phyloP scores from a whole-genome alignment of 2,113 vertebrate species.

The Circaetus cinerascens region DNA sequence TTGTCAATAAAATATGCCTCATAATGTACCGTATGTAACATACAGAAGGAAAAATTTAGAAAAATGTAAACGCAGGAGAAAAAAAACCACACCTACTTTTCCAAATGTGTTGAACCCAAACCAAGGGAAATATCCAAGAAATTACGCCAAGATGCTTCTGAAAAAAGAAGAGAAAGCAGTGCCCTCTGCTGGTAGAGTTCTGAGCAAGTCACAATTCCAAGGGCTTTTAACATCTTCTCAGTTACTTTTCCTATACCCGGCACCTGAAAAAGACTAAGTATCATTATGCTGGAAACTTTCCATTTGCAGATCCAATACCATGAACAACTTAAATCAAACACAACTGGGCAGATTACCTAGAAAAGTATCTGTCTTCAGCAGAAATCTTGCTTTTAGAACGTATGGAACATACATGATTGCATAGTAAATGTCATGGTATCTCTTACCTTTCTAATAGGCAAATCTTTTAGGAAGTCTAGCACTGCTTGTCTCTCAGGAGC shows the following conservation, averaged over 20 bases:
- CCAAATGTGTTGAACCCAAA: slow-evolving; percentile 84
- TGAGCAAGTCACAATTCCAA: slow-evolving; percentile 86
- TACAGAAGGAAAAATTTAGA: background rate
- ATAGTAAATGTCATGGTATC: background rate
- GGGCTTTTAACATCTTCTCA: slow-evolving; percentile 92
- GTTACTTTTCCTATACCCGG: slow-evolving; percentile 95
- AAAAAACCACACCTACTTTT: slow-evolving; percentile 74
- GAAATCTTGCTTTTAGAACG: background rate
- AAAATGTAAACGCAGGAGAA: background rate
- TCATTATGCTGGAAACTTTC: background rate
- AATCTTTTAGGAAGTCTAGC: slow-evolving; percentile 86
- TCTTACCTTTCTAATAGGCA: slow-evolving; percentile 93
- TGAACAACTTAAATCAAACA: background rate
- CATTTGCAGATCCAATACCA: background rate
- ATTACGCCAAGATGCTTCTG: slow-evolving; percentile 87
- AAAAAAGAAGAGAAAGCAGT: slow-evolving; percentile 89
- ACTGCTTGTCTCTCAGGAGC: slow-evolving; percentile 79
- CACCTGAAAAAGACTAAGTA: slow-evolving; percentile 74
- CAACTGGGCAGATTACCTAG: background rate
- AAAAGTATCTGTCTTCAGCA: background rate
- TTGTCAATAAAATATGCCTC: background rate
- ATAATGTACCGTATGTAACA: background rate
- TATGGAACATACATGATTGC: background rate
- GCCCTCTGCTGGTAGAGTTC: slow-evolving; percentile 90
- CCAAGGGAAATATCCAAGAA: slow-evolving; percentile 91